These are phyloP conservation scores for Myotis planiceps DNA, from an alignment of 2,797 vertebrate species.

Conservation along the genomic window DNA sequence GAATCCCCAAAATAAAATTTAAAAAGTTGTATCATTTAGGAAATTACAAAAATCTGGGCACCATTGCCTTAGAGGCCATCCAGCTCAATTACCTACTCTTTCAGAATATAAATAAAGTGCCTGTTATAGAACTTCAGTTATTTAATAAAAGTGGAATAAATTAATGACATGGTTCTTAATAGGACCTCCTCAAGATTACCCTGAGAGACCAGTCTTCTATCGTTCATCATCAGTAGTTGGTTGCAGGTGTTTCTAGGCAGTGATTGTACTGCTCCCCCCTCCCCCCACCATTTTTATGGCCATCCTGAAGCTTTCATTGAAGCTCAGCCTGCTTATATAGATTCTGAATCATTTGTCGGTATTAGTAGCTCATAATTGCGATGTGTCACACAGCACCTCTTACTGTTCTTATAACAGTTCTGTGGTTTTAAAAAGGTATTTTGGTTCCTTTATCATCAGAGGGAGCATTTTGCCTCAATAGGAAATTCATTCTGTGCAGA, in stretches of 20 bases:
- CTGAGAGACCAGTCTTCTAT: background rate
- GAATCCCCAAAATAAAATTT: background rate
- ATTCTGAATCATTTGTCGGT: constrained; percentile 41
- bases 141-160: constrained; percentile 33
- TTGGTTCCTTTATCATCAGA: constrained; percentile 53
- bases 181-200: background rate
- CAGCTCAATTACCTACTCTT: background rate
- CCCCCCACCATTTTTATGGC: background rate
- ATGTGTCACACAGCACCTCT: background rate
- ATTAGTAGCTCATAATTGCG: constrained; percentile 43
- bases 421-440: constrained; percentile 32
- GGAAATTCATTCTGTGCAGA: constrained; percentile 63
- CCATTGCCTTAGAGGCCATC: background rate
- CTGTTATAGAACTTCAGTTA: background rate
- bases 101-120: constrained; percentile 20
- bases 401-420: constrained; percentile 13
- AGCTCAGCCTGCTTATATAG: background rate
- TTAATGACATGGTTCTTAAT: background rate
- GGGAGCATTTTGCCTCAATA: constrained; percentile 63
- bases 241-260: background rate
- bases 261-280: background rate
- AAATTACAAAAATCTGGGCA: background rate
- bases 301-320: background rate
- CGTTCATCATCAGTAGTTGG: background rate
- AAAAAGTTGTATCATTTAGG: background rate